Percentiles rank a stretch among this genome's conserved stretches.
These are phyloP conservation scores for Drosophila pseudoobscura DNA, from an alignment of 1,140 invertebrate genomes.

Conservation along the genomic window DNA sequence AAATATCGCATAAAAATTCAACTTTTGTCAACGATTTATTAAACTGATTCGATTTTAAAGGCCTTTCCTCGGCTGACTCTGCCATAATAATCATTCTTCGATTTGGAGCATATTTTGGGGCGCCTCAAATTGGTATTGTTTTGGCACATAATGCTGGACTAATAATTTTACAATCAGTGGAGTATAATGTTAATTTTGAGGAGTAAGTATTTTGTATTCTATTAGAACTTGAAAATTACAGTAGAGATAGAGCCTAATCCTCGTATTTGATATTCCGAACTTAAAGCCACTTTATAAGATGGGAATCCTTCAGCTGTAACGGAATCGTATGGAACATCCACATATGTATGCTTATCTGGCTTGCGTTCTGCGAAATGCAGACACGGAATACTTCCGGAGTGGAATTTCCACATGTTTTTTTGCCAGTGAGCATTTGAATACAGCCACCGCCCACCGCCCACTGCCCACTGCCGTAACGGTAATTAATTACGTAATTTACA, in stretches of 20 bases:
- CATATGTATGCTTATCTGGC: too few relatives aligned
- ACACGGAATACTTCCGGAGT: too few relatives aligned
- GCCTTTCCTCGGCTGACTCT: constrained; percentile 32
- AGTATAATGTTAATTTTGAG: too few relatives aligned
- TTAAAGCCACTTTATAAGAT: too few relatives aligned
- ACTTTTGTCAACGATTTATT: constrained; percentile 51
- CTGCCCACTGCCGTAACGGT: constrained; percentile 33
- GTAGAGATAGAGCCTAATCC: too few relatives aligned
- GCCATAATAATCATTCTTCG: constrained; percentile 53
- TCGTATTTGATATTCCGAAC: too few relatives aligned
- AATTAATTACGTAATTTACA: constrained; percentile 78
- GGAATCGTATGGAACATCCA: too few relatives aligned
- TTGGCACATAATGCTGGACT: constrained; percentile 28
- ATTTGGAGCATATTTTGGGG: constrained; percentile 36
- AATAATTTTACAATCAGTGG: too few relatives aligned
- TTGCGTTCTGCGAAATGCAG: too few relatives aligned
- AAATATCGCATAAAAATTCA: constrained; percentile 55
- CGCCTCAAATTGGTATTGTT: constrained; percentile 24
- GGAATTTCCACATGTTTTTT: background rate
- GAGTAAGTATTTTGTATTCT: too few relatives aligned
- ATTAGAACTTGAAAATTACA: too few relatives aligned
- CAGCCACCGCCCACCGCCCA: background rate
- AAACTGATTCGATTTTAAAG: constrained; percentile 60
- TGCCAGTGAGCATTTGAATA: constrained; percentile 42
- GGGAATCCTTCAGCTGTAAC: too few relatives aligned